These are phyloP conservation scores for Blera fallax DNA, from an alignment of 2,888 invertebrate genomes.

Conservation along the genomic window DNA sequence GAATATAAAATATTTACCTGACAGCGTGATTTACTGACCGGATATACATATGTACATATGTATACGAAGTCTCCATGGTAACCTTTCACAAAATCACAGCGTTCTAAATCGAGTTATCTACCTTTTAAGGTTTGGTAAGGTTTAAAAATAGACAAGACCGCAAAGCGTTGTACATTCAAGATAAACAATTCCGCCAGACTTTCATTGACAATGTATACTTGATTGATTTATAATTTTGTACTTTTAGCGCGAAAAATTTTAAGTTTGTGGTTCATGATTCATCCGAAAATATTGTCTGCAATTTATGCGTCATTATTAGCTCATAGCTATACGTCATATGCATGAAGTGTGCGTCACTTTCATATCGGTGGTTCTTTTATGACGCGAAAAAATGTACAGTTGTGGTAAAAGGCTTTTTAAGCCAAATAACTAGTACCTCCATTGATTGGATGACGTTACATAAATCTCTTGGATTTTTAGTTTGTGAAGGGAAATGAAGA, in stretches of 20 bases:
- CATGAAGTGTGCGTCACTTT: not conserved
- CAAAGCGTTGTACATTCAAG: not conserved
- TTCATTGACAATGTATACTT: not conserved
- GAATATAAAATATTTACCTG: not conserved
- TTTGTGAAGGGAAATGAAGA: too few species aligned
- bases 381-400: too few species aligned
- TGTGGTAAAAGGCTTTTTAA: too few species aligned
- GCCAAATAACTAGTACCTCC: too few species aligned
- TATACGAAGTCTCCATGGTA: not conserved
- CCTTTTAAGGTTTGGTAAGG: not conserved
- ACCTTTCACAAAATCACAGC: not conserved
- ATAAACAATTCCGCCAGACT: not conserved
- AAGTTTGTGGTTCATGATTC: not conserved
- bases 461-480: too few species aligned
- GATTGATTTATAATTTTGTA: not conserved
- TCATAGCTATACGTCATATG: not conserved
- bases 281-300: not conserved
- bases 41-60: too few species aligned
- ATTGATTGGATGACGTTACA: too few species aligned
- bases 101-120: not conserved
- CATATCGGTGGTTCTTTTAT: too few species aligned
- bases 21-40: not conserved
- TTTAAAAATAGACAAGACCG: constrained; percentile 1
- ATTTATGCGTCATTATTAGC: not conserved
- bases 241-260: not conserved